phyloP scores from a whole-genome alignment of 2,113 vertebrate genomes.

The Strix aluco region DNA sequence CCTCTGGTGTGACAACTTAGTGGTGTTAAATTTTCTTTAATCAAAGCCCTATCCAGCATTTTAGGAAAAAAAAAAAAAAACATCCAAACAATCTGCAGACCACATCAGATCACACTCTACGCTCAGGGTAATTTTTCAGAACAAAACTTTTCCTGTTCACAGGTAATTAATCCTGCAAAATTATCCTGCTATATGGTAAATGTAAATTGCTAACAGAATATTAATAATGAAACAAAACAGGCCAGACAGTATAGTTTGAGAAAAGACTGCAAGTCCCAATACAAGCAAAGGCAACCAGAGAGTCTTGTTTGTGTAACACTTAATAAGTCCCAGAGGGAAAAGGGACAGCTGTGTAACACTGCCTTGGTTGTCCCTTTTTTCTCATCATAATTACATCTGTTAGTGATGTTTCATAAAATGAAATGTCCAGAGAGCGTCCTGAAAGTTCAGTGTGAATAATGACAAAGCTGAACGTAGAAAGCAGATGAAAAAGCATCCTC shows the following conservation, averaged over 20 bases:
- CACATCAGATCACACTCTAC: neutral
- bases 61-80: neutral
- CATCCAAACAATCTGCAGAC: neutral
- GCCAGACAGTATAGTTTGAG: neutral
- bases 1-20: neutral
- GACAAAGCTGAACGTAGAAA: neutral
- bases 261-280: neutral
- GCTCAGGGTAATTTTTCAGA: neutral
- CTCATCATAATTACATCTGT: neutral
- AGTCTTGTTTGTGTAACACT: constrained; percentile 67
- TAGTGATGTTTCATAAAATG: constrained; percentile 16
- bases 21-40: neutral
- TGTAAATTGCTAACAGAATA: neutral
- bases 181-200: neutral
- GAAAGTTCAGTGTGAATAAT: neutral
- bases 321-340: constrained; percentile 71
- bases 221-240: neutral
- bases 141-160: neutral
- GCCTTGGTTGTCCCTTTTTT: neutral
- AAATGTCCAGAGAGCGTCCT: neutral
- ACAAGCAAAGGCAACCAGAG: constrained; percentile 6
- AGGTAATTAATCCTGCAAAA: neutral
- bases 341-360: constrained; percentile 22
- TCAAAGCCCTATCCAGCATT: neutral
- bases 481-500: neutral